These are phyloP conservation scores for Raphicerus campestris DNA, from an alignment of 2,113 vertebrate species.

Conservation along the genomic window DNA sequence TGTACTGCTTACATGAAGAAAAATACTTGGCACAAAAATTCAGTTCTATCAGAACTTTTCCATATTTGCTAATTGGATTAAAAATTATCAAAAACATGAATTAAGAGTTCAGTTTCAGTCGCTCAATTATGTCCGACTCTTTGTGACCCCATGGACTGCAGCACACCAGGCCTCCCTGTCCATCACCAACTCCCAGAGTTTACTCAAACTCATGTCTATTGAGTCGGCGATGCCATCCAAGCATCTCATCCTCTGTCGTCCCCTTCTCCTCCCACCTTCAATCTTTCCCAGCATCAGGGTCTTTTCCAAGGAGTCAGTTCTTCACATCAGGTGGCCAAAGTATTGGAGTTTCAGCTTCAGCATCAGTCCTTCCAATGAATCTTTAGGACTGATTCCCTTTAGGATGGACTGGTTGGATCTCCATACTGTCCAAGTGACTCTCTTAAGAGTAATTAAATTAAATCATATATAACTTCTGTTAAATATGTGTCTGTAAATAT, in stretches of 20 bases:
- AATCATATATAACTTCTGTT: slow-evolving; percentile 25
- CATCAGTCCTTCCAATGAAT: neutral
- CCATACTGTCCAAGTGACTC: neutral
- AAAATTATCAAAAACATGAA: slow-evolving; percentile 34
- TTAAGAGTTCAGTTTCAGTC: neutral
- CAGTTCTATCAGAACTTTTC: slow-evolving; percentile 15
- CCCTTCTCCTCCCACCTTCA: neutral
- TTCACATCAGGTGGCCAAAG: neutral
- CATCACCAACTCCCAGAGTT: neutral
- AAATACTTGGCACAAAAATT: slow-evolving; percentile 50
- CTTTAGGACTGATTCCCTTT: neutral
- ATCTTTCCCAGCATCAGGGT: neutral
- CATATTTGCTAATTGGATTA: slow-evolving; percentile 39
- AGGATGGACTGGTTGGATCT: neutral
- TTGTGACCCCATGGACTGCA: neutral
- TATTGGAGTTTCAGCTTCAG: neutral
- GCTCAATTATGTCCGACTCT: rapidly evolving
- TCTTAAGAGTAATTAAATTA: slow-evolving; percentile 33
- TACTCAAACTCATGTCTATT: neutral
- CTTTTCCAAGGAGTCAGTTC: neutral
- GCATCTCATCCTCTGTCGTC: neutral
- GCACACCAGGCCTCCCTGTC: neutral
- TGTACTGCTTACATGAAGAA: slow-evolving; percentile 40
- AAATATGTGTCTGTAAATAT: neutral
- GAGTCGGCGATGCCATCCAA: neutral